Base-by-base conservation (phyloP, 2,888 invertebrate genomes). In the Tineola bisselliella region DNA sequence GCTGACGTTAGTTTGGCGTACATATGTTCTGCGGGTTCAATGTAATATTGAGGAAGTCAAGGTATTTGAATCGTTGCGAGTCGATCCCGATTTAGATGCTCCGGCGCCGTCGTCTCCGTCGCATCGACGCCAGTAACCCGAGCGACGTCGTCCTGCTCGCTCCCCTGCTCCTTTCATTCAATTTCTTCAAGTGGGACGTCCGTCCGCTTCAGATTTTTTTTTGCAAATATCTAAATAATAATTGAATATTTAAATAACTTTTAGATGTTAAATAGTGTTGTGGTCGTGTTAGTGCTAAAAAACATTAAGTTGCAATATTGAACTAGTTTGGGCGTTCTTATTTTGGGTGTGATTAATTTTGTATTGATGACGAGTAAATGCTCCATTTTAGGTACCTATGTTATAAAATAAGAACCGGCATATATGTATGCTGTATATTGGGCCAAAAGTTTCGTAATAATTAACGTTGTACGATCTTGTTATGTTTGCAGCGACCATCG, bases 11-110 rank as follows among this genome's bases (percentile, higher is more conserved):
- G 58, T 58, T 61, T 79, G 73, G 80, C 79, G 77, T 77, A 80
- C 79, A 83, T 74, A 76, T 79, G 79, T 69, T 75, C 75, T 69
- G 73, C 71, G 87, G 83, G 87, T 87, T 87, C 87, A 86, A 86
- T 84, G 87, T 87, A 84, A 84, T 87, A 84, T 87, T 84, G 84
- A 87, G 87, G 87, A 87, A 87, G 86, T 86, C 86, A 86, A 86
- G 86, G 87, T 87, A 87, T 87, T 86, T 86, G 84, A 86, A 84
- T 80, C 82, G 84, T 83, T 77, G 82, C 77, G 79, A 84, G 82
- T 79, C 81, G 81, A 79, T 87, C 87, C 87, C 84, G 84, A 87
- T 84, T 86, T 87, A 87, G 87, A 81, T 84, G 81, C 78, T 77
- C 84, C 79, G 83, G 84, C 81, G 81, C 75, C 86, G 86, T 75